Evolutionary conservation across 1,140 invertebrate genomes (phyloP), one percentile per base, ranked within the genome.

Genomic region (Augochlora pura): DNA sequence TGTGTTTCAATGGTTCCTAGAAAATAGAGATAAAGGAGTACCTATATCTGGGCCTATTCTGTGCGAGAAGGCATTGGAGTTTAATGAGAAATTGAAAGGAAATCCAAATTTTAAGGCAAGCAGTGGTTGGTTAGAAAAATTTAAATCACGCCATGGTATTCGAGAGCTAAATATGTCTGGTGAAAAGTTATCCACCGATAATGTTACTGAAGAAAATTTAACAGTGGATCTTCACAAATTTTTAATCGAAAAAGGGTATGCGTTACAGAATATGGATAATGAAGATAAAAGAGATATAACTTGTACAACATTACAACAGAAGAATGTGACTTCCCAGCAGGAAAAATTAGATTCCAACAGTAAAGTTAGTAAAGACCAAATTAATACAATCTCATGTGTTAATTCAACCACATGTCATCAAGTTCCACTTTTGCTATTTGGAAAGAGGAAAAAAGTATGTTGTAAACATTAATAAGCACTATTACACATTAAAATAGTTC

Each of bases 101-200:
- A 32, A 52, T 14, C 46, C 46, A 10, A 69, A 69, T 18, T 69
- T 69, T 23, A 69, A 69, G 27, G 67, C 67, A 57, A 69, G 67
- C 12, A 57, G 25, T 38, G 67, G 67, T 38, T 69, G 67, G 67
- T 25, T 69, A 23, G 25, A 54, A 21, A 69, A 57, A 16, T 69
- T 69, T 54, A 69, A 69, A 3, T 54, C 46, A 14, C 67, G 67
- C 23, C 67, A 69, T 32, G 67, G 46, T 38, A 69, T 69, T 32
- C 49, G 52, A 21, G 46, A 69, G 38, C 3, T 69, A 14, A 32
- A 52, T 38, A 12, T 57, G 1, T 38, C 8, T 5, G 49, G 67
- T 2, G 46, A 57, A 25, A 69, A 69, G 38, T 52, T 69, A 7
- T 57, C 64, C 12, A 46, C 12, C 6, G n/a, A 42, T 46, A 66